phyloP scores from a whole-genome alignment of 2,113 vertebrate genomes.

The Corydoras sp. region DNA sequence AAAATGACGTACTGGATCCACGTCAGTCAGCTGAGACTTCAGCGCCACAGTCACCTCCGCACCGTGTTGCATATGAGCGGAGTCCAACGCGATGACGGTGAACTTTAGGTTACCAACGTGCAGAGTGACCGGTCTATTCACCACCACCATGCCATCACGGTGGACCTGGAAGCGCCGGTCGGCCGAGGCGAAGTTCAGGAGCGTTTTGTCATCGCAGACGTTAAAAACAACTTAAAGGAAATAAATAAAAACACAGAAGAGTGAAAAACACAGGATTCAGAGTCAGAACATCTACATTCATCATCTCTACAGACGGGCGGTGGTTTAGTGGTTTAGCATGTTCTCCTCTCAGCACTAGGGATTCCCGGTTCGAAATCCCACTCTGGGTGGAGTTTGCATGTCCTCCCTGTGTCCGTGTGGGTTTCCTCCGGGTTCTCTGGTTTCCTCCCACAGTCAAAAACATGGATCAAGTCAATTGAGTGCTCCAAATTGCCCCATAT shows the following conservation, averaged over 20 bases:
- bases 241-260: conserved; percentile 7
- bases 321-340: too few relatives aligned
- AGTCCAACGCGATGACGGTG: conserved; percentile 49
- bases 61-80: conserved; percentile 38
- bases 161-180: conserved; percentile 49
- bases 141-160: conserved; percentile 46
- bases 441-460: too few relatives aligned
- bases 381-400: too few relatives aligned
- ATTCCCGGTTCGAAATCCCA: too few relatives aligned
- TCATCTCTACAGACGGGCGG: neutral
- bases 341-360: too few relatives aligned
- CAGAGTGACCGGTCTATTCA: conserved; percentile 48
- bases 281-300: neutral
- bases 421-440: too few relatives aligned
- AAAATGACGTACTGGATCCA: neutral
- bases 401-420: too few relatives aligned
- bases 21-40: neutral
- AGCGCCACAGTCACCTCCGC: conserved; percentile 43
- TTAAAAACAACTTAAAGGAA: conserved; percentile 53
- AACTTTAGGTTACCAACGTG: conserved; percentile 47
- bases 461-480: too few relatives aligned
- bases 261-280: neutral
- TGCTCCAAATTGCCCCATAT: too few relatives aligned
- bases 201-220: conserved; percentile 47
- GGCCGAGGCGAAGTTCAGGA: conserved; percentile 25